Evolutionary conservation across 2,888 invertebrate genomes (phyloP).

Genomic region (Synergus laeviventris): DNA sequence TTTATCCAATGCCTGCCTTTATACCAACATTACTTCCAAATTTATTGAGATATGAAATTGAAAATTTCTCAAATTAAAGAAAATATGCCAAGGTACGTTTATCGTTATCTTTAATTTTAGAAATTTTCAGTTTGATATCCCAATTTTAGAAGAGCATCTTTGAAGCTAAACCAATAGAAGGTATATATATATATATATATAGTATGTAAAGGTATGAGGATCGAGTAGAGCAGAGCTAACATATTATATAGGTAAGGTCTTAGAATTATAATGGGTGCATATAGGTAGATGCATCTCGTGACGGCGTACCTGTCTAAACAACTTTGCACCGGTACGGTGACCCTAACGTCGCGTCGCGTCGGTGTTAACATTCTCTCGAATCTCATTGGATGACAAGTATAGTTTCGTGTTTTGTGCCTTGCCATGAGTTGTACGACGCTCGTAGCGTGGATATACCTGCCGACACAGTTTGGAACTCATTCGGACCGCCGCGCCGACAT

Average conservation of each 20-base stretch:
- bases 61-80: too few species aligned
- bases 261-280: slow-evolving; percentile 48
- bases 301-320: slow-evolving; percentile 63
- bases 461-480: slow-evolving; percentile 50
- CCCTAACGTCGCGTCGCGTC: slow-evolving; percentile 44
- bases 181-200: too few species aligned
- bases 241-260: slow-evolving; percentile 40
- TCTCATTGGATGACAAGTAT: slow-evolving; percentile 67
- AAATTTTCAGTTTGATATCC: too few species aligned
- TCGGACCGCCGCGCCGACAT: slow-evolving; percentile 46
- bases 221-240: neutral
- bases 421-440: slow-evolving; percentile 35
- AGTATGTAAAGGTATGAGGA: neutral
- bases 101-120: too few species aligned
- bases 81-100: too few species aligned
- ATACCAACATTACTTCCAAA: too few species aligned
- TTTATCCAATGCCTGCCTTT: too few species aligned
- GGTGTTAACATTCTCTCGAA: slow-evolving; percentile 50
- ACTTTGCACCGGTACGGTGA: slow-evolving; percentile 60
- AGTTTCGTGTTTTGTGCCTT: slow-evolving; percentile 59
- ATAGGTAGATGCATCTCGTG: slow-evolving; percentile 51
- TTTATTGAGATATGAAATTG: too few species aligned
- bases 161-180: neutral
- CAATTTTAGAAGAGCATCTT: too few species aligned
- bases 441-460: slow-evolving; percentile 47